These are phyloP conservation scores for Xylophagus ater DNA, from an alignment of 2,888 invertebrate species.

Conservation along the genomic window DNA sequence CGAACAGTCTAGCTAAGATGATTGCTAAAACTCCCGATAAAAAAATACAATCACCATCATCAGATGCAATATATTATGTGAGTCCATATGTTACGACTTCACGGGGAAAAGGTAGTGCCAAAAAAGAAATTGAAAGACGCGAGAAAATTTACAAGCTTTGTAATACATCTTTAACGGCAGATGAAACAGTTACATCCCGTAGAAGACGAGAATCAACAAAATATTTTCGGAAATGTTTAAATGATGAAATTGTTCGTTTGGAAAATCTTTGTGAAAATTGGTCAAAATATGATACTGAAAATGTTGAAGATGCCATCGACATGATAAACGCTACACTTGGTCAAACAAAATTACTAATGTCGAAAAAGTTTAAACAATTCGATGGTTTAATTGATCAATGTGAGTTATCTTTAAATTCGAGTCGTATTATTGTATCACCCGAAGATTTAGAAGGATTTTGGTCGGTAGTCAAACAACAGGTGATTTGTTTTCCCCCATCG, in stretches of 20 bases:
- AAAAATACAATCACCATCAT: neutral
- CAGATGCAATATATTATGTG: slow-evolving; percentile 19
- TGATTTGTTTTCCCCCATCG: no score
- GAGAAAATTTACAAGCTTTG: slow-evolving; percentile 29
- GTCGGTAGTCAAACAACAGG: slow-evolving; percentile 55
- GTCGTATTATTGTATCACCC: no score
- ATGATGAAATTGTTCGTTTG: no score
- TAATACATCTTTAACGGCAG: no score
- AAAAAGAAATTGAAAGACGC: slow-evolving; percentile 38
- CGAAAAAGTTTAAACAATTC: slow-evolving; percentile 64
- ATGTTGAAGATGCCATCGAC: no score
- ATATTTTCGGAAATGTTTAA: no score
- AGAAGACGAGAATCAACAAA: no score
- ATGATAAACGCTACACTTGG: no score
- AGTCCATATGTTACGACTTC: slow-evolving; percentile 43
- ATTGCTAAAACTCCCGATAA: neutral
- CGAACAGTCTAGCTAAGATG: neutral
- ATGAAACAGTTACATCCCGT: no score
- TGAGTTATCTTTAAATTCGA: no score
- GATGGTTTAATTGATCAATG: slow-evolving; percentile 42
- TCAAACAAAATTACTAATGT: slow-evolving; percentile 53
- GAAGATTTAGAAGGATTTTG: slow-evolving; percentile 58
- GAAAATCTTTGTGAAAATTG: no score
- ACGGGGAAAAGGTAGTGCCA: slow-evolving; percentile 43
- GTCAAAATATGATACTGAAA: no score